These are phyloP conservation scores for Brachionichthys hirsutus DNA, from an alignment of 2,113 vertebrate species.

Conservation along the genomic window DNA sequence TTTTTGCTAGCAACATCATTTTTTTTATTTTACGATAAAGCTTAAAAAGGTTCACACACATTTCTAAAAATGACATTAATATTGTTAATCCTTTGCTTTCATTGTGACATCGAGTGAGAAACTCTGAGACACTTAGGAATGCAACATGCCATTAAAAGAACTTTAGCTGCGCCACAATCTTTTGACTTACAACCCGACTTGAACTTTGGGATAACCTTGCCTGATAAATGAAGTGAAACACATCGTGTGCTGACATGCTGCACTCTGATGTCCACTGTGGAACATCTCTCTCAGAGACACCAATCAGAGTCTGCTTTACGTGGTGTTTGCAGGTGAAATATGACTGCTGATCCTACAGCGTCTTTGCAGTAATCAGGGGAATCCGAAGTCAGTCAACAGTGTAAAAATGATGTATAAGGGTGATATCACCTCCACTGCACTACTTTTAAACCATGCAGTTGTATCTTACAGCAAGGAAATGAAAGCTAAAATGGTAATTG, in stretches of 20 bases:
- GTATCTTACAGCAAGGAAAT: no score
- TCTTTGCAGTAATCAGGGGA: constrained; percentile 35
- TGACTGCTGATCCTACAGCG: constrained; percentile 14
- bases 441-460: constrained; percentile 32
- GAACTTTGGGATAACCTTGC: constrained; percentile 50
- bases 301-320: constrained; percentile 46
- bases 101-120: constrained; percentile 3
- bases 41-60: background rate
- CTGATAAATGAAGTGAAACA: constrained; percentile 63
- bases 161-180: constrained; percentile 16
- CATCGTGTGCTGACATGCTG: constrained; percentile 33
- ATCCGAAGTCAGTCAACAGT: constrained; percentile 23
- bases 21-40: constrained; percentile 10
- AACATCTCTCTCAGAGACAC: constrained; percentile 39
- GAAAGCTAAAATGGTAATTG: constrained; percentile 6
- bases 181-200: constrained; percentile 25
- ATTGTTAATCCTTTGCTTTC: background rate
- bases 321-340: constrained; percentile 19
- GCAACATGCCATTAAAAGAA: no score
- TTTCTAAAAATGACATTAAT: no score
- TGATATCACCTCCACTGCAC: constrained; percentile 43
- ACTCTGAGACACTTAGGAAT: background rate
- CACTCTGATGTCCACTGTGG: constrained; percentile 33
- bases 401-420: constrained; percentile 45
- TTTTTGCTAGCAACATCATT: constrained; percentile 3